phyloP scores from a whole-genome alignment of 2,797 vertebrate species.

The Pteropus rufus region DNA sequence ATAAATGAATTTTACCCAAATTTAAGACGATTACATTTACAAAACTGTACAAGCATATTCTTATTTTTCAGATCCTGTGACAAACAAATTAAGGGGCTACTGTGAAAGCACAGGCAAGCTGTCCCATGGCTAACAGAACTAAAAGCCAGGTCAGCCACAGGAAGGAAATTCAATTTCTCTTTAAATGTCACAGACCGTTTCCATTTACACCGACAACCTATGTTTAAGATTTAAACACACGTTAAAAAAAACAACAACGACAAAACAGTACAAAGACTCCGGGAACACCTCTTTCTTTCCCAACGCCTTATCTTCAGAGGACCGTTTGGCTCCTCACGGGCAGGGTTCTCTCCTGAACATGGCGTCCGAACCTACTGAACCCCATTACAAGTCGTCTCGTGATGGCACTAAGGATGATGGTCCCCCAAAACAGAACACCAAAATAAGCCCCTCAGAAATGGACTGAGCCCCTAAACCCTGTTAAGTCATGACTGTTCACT shows the following conservation, averaged over 20 bases:
- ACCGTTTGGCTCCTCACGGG: no score
- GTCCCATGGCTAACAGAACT: not conserved
- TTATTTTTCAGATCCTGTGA: not conserved
- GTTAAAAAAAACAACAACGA: not conserved
- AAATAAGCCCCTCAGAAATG: not conserved
- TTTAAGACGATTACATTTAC: not conserved
- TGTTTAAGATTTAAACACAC: not conserved
- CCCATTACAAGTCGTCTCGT: not conserved
- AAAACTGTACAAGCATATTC: not conserved
- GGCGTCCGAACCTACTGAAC: not conserved
- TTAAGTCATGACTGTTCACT: not conserved
- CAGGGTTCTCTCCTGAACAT: not conserved
- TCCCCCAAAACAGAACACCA: not conserved
- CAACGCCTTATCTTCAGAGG: no score
- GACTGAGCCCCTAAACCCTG: not conserved
- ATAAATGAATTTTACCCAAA: not conserved
- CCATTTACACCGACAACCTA: not conserved
- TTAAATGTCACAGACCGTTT: slow-evolving; percentile 24
- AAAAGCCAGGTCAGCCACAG: not conserved
- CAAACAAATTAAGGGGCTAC: not conserved
- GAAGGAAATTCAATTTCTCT: slow-evolving; percentile 34
- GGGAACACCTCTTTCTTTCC: not conserved
- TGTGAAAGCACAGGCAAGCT: not conserved
- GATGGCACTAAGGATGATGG: not conserved
- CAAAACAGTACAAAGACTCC: not conserved